phyloP scores from a whole-genome alignment of 2,797 vertebrate genomes.

The Myotis myotis region DNA sequence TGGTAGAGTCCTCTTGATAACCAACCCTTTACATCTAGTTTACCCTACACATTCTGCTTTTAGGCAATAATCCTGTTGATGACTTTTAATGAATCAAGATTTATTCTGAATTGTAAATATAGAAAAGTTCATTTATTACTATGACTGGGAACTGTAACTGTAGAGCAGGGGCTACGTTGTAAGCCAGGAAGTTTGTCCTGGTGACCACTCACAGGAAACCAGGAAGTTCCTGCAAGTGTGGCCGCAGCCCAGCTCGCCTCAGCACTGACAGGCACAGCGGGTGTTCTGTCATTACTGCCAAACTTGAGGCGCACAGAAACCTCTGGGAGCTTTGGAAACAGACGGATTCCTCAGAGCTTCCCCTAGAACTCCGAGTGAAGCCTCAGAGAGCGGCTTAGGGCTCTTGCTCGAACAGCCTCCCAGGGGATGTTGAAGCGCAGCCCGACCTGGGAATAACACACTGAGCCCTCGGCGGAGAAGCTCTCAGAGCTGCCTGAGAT shows the following conservation, averaged over 20 bases:
- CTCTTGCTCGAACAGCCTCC: background rate
- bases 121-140: background rate
- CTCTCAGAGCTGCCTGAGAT: background rate
- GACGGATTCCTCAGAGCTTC: background rate
- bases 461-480: rapidly evolving
- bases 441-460: background rate
- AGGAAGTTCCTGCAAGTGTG: too few relatives aligned
- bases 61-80: background rate
- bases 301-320: background rate
- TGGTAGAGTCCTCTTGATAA: background rate
- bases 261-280: background rate
- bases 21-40: background rate
- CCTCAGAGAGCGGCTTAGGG: background rate
- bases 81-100: background rate
- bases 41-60: background rate
- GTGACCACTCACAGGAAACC: background rate
- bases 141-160: background rate
- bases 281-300: background rate
- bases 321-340: background rate
- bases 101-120: background rate
- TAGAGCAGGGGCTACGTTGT: background rate
- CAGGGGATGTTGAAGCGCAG: background rate
- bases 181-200: background rate
- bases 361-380: background rate
- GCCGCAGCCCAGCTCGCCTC: rapidly evolving